A percentile compares a stretch with the other conserved stretches of the same genome.
These are phyloP conservation scores for Thysanoteuthis rhombus DNA, from an alignment of 2,888 invertebrate species.

Conservation along the genomic window DNA sequence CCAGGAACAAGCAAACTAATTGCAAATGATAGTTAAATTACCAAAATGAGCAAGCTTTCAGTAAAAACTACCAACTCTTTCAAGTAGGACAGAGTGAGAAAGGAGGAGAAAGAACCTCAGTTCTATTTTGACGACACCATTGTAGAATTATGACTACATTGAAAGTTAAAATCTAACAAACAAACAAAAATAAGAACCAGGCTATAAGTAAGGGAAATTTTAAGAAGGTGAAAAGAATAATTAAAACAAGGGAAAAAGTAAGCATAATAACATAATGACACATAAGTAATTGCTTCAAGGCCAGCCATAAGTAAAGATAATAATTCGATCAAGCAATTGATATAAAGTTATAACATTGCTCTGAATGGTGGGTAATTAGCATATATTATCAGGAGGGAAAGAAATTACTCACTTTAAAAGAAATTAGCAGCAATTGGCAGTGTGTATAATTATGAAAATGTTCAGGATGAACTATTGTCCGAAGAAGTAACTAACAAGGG, in stretches of 20 bases:
- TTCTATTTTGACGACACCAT: no score
- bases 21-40: no score
- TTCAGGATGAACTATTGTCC: background rate
- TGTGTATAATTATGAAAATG: constrained; percentile 12
- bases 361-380: background rate
- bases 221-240: background rate
- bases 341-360: background rate
- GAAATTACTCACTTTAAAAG: background rate
- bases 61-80: no score
- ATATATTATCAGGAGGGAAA: background rate
- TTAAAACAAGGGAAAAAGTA: background rate
- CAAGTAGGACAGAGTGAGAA: no score
- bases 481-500: background rate
- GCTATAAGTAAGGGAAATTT: background rate
- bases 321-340: background rate
- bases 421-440: background rate
- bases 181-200: no score
- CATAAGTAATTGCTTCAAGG: background rate
- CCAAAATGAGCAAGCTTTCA: no score
- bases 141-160: background rate
- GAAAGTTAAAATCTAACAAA: background rate
- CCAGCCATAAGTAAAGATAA: background rate
- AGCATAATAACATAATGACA: background rate
- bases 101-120: no score
- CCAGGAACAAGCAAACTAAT: no score